phyloP scores from a whole-genome alignment of 2,888 invertebrate species.

The Conus canariensis region DNA sequence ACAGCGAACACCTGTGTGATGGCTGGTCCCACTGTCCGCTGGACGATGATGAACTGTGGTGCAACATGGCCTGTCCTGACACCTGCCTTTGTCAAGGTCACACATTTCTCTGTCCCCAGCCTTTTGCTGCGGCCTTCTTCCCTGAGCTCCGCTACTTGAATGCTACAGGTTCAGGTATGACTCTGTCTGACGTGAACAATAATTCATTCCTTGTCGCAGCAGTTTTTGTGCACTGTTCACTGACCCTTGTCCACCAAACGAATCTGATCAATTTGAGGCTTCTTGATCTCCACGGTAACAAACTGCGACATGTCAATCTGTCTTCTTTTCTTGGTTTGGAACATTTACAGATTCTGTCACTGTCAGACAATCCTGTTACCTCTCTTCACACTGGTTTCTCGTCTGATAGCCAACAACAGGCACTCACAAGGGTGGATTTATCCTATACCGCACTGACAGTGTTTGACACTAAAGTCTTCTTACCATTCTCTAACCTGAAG shows the following conservation, averaged over 20 bases:
- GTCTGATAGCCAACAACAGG: background rate
- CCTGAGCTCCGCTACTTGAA: background rate
- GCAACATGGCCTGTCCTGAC: background rate
- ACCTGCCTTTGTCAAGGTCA: constrained; percentile 1
- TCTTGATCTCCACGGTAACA: background rate
- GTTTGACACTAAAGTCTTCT: background rate
- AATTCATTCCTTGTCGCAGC: background rate
- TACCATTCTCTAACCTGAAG: background rate
- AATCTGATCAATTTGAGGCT: background rate
- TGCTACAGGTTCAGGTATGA: constrained; percentile 13
- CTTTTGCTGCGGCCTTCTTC: background rate
- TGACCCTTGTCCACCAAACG: background rate
- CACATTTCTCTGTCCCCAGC: background rate
- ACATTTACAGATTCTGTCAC: background rate
- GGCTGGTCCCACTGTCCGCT: constrained; percentile 3
- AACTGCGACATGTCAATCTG: background rate
- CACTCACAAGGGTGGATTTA: background rate
- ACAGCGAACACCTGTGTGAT: constrained; percentile 1
- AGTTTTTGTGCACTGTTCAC: background rate
- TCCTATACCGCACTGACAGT: background rate
- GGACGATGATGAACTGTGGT: background rate
- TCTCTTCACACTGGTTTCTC: background rate
- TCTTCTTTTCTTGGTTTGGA: background rate
- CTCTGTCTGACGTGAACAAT: background rate
- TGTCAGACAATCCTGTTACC: background rate